Base-by-base conservation (phyloP, 2,113 vertebrate species). In the Hyaena hyaena region DNA sequence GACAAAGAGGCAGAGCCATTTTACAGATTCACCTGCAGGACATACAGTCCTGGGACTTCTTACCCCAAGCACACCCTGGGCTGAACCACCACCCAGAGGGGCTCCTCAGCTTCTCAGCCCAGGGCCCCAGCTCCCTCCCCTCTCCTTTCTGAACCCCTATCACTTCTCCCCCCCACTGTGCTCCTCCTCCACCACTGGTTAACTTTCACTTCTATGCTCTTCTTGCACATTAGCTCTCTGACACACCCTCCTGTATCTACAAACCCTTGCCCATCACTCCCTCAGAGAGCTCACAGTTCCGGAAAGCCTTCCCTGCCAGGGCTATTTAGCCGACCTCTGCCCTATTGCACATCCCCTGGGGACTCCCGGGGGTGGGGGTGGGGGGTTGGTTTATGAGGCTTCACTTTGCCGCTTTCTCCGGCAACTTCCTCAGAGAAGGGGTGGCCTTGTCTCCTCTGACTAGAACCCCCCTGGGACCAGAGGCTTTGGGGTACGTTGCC, bases 361-460 rank as follows among this genome's bases (percentile, higher is more conserved):
- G 24, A 4, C 12, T 6, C 21, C 84, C 16, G 2, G 3, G 0
- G 10, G 35, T 4, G 0, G 10, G 35, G n/a, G 10, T 2, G n/a
- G 35, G 39, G 39, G 39, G 4, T 39, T 39, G 39, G 39, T 45
- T 65, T 17, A 0, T 1, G 15, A 2, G 35, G 50, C 77, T 39
- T 58, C 2, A 77, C 6, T 23, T 48, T 3, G 82, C 24, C 19
- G 55, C 83, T 58, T 3, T 69, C 61, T 69, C n/a, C 65, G n/a
- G 35, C 53, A 35, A 6, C 39, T 66, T 79, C 92, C 48, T 76
- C n/a, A 1, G n/a, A 55, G 12, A 17, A 1, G 4, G 16, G n/a
- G 6, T 26, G 2, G 26, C 2, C 17, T n/a, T 17, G 7, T 19
- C 12, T 15, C 65, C 71, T 45, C 53, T 24, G 43, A 48, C 11